These are phyloP conservation scores for Thymelicus sylvestris DNA, from an alignment of 2,888 invertebrate species.

Conservation along the genomic window DNA sequence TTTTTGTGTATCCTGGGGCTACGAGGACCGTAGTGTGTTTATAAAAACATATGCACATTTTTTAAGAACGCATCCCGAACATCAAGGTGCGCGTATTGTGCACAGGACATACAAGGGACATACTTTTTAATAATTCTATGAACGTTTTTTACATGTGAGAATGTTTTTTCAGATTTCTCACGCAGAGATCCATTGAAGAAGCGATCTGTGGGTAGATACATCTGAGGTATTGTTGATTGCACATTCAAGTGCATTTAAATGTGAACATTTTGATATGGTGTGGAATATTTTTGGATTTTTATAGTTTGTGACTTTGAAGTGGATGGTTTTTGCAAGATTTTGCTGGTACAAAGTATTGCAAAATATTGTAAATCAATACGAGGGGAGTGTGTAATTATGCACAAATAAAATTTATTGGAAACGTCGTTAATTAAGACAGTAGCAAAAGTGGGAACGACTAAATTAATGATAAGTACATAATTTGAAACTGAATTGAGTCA, in stretches of 20 bases:
- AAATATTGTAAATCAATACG: too few relatives aligned
- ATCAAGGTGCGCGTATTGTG: constrained; percentile 77
- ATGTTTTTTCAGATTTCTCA: constrained; percentile 82
- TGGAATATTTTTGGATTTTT: constrained; percentile 19
- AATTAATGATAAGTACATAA: too few relatives aligned
- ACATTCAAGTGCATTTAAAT: constrained; percentile 69
- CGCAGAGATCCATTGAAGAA: constrained; percentile 73
- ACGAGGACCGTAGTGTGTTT: constrained; percentile 60
- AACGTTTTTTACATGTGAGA: constrained; percentile 78
- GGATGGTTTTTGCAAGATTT: constrained; percentile 23
- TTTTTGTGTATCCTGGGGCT: constrained; percentile 66
- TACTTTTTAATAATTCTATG: constrained; percentile 76
- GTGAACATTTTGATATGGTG: constrained; percentile 43
- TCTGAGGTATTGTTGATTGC: constrained; percentile 68
- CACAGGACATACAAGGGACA: constrained; percentile 71
- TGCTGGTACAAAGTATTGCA: not conserved
- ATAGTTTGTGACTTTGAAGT: constrained; percentile 33
- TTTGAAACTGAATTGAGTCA: too few relatives aligned
- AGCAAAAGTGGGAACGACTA: not conserved
- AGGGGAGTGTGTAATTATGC: too few relatives aligned
- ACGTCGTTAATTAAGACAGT: not conserved
- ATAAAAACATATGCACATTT: constrained; percentile 84
- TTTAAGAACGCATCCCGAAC: constrained; percentile 72
- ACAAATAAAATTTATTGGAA: too few relatives aligned
- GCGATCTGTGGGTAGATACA: constrained; percentile 84